A percentile compares a stretch with the other conserved stretches of the same genome.
These are phyloP conservation scores for Eupithecia pulchellata DNA, from an alignment of 2,888 invertebrate genomes.

Conservation along the genomic window DNA sequence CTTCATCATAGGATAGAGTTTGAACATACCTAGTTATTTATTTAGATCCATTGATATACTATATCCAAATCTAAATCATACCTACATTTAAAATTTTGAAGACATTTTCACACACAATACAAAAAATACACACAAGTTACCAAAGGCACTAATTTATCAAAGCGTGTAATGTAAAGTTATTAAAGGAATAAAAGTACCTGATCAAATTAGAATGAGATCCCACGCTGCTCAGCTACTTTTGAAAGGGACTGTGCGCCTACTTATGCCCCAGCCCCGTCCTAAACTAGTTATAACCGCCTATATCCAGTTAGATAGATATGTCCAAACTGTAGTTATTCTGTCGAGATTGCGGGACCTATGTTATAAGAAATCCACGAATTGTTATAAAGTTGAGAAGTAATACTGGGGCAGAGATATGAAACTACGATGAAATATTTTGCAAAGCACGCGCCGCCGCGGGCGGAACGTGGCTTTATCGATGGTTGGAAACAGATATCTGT, in stretches of 20 bases:
- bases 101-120: too few species aligned
- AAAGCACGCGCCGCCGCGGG: too few species aligned
- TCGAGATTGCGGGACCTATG: slow-evolving; percentile 32
- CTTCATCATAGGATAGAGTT: too few species aligned
- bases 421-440: background rate
- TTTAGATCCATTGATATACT: too few species aligned
- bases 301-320: slow-evolving; percentile 17
- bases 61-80: too few species aligned
- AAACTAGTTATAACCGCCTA: slow-evolving; percentile 3
- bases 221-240: background rate
- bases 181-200: background rate
- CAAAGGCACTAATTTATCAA: background rate
- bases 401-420: slow-evolving; percentile 13
- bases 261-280: slow-evolving; percentile 1
- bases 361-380: slow-evolving; percentile 33
- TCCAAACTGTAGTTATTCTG: slow-evolving; percentile 31
- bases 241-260: background rate
- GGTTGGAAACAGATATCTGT: too few species aligned
- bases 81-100: too few species aligned
- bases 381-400: slow-evolving; percentile 3
- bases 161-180: background rate
- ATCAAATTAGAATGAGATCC: background rate
- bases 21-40: too few species aligned
- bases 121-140: background rate
- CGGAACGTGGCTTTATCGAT: too few species aligned